Evolutionary conservation across 2,797 vertebrate species (phyloP).

Genomic region (Spinibarbus caldwelli): DNA sequence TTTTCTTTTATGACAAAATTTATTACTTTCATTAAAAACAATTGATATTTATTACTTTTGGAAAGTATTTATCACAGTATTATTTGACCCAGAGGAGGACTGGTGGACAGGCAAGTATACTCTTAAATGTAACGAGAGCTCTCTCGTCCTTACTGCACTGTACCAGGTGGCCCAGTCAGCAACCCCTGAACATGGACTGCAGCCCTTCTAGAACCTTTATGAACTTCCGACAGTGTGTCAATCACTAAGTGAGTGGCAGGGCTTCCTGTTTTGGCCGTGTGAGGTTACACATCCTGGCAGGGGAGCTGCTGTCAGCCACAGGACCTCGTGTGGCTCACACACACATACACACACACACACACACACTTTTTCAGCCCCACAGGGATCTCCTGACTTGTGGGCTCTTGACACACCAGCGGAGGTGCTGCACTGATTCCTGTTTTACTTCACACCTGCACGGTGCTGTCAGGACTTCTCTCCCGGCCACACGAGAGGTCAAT

Average conservation of each 20-base stretch:
- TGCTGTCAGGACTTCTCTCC: conserved; percentile 65
- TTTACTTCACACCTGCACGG: conserved; percentile 72
- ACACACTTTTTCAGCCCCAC: conserved; percentile 58
- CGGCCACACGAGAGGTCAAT: conserved; percentile 47
- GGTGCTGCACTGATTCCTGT: conserved; percentile 83
- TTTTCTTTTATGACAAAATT: background rate
- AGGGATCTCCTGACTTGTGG: conserved; percentile 78
- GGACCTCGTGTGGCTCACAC: conserved; percentile 65
- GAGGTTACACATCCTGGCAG: conserved; percentile 81
- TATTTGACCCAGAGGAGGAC: conserved; percentile 30
- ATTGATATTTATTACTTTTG: background rate
- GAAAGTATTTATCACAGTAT: conserved; percentile 16
- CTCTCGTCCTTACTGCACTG: conserved; percentile 60
- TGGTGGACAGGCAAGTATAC: conserved; percentile 43
- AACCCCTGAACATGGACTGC: conserved; percentile 29
- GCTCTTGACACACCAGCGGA: conserved; percentile 77
- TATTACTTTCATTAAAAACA: background rate
- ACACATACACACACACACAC: conserved; percentile 22
- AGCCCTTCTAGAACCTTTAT: conserved; percentile 59
- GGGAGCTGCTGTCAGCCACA: conserved; percentile 75
- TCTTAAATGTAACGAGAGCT: conserved; percentile 75
- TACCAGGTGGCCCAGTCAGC: conserved; percentile 70
- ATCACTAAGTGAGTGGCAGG: conserved; percentile 72
- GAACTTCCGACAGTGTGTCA: conserved; percentile 75
- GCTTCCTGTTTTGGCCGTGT: conserved; percentile 90